These are phyloP conservation scores for Lycaena phlaeas DNA, from an alignment of 2,888 invertebrate genomes.

Conservation along the genomic window DNA sequence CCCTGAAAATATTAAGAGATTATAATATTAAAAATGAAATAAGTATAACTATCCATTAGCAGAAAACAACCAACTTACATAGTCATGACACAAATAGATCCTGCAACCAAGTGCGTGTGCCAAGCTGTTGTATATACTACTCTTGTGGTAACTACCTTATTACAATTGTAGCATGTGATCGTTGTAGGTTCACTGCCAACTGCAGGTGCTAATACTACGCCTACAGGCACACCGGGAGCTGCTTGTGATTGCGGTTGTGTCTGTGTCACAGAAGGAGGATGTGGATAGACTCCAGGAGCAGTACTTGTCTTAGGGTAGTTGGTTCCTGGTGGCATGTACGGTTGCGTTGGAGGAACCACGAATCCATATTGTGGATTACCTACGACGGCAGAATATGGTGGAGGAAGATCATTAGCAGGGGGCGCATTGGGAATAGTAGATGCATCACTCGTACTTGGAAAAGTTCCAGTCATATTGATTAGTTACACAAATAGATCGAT, in stretches of 20 bases:
- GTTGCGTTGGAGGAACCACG: slow-evolving; percentile 27
- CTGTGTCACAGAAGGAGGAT: slow-evolving; percentile 41
- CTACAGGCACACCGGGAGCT: slow-evolving; percentile 37
- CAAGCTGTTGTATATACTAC: slow-evolving; percentile 64
- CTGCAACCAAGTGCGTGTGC: slow-evolving; percentile 64
- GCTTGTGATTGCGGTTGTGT: slow-evolving; percentile 35
- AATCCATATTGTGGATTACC: slow-evolving; percentile 59
- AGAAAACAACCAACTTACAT: slow-evolving; percentile 40
- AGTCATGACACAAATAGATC: slow-evolving; percentile 58
- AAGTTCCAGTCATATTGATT: slow-evolving; percentile 38
- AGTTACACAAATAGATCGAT: too few species aligned
- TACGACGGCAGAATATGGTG: slow-evolving; percentile 60
- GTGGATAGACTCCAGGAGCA: slow-evolving; percentile 56
- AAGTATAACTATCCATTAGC: background rate
- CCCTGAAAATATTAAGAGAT: slow-evolving; percentile 35
- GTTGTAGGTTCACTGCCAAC: slow-evolving; percentile 62
- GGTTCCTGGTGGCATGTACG: slow-evolving; percentile 22
- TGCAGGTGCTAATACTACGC: slow-evolving; percentile 47
- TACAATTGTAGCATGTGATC: slow-evolving; percentile 58
- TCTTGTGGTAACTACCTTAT: slow-evolving; percentile 59
- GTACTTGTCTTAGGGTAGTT: slow-evolving; percentile 49
- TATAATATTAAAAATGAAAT: slow-evolving; percentile 4
- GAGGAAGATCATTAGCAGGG: slow-evolving; percentile 48
- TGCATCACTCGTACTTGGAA: slow-evolving; percentile 29
- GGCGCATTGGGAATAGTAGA: slow-evolving; percentile 31